These are phyloP conservation scores for Planiliza haematocheilus DNA, from an alignment of 2,113 vertebrate species.

Conservation along the genomic window DNA sequence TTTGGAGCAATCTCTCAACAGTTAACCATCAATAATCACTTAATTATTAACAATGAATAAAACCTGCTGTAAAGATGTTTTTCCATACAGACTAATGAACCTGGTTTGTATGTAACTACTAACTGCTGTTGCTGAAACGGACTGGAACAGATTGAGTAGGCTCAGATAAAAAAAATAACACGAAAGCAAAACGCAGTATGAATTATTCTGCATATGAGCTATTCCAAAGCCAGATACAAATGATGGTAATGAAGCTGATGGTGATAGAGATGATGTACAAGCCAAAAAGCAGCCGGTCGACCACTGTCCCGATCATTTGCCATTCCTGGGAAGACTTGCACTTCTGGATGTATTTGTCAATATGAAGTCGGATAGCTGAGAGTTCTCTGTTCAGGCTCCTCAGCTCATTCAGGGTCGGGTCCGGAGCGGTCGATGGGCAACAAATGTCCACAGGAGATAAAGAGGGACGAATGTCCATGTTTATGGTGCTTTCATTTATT, in stretches of 20 bases:
- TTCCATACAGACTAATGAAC: too few species aligned
- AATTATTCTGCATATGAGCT: constrained; percentile 1
- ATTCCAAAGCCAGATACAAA: constrained; percentile 59
- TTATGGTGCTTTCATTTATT: not conserved
- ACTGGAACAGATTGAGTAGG: too few species aligned
- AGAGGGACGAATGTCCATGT: too few species aligned
- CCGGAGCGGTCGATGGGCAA: not conserved
- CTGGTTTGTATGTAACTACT: too few species aligned
- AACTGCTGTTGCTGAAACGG: too few species aligned
- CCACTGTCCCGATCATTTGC: constrained; percentile 66
- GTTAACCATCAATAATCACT: not conserved
- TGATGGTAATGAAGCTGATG: constrained; percentile 71
- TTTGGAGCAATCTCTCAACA: too few species aligned
- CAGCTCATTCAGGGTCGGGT: constrained; percentile 50
- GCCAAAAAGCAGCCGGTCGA: constrained; percentile 75
- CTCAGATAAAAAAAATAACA: too few species aligned
- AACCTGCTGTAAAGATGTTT: not conserved
- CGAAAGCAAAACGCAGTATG: not conserved
- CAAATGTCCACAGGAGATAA: too few species aligned
- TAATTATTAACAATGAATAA: not conserved
- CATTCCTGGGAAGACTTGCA: constrained; percentile 63
- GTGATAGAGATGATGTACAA: constrained; percentile 72
- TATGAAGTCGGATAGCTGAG: constrained; percentile 56
- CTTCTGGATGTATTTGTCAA: constrained; percentile 59
- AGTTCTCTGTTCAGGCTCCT: constrained; percentile 66